phyloP scores from a whole-genome alignment of 2,113 vertebrate species.

The Vulpes vulpes region DNA sequence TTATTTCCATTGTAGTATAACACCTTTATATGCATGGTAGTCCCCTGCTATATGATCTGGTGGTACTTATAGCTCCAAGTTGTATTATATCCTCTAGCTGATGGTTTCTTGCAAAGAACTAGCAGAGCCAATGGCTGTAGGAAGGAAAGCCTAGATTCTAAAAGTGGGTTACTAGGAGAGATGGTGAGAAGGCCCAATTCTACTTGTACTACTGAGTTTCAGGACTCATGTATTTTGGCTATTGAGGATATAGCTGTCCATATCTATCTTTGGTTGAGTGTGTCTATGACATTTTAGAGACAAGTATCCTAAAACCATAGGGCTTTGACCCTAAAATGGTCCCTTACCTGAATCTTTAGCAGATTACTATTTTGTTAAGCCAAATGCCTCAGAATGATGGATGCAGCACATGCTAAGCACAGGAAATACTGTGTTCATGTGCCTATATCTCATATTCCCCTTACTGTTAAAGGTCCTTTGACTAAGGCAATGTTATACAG shows the following conservation, averaged over 20 bases:
- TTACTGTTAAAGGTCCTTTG: neutral
- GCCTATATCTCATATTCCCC: neutral
- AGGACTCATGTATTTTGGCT: neutral
- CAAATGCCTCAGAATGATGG: neutral
- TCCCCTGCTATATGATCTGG: neutral
- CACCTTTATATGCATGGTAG: neutral
- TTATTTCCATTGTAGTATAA: neutral
- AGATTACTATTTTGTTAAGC: neutral
- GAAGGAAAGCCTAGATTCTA: neutral
- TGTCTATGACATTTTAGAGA: neutral
- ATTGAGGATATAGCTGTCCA: neutral
- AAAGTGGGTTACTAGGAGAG: neutral
- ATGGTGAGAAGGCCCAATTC: neutral
- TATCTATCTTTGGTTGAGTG: neutral
- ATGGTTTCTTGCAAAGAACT: neutral
- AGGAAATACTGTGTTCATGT: neutral
- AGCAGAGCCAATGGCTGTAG: neutral
- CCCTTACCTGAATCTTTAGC: neutral
- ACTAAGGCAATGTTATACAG: neutral
- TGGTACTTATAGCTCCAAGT: neutral
- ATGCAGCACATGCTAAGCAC: neutral
- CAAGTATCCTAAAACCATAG: neutral
- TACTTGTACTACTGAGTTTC: neutral
- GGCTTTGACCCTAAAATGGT: neutral
- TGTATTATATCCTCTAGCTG: neutral